These are phyloP conservation scores for Phodopus roborovskii DNA, from an alignment of 2,113 vertebrate genomes.

Conservation along the genomic window DNA sequence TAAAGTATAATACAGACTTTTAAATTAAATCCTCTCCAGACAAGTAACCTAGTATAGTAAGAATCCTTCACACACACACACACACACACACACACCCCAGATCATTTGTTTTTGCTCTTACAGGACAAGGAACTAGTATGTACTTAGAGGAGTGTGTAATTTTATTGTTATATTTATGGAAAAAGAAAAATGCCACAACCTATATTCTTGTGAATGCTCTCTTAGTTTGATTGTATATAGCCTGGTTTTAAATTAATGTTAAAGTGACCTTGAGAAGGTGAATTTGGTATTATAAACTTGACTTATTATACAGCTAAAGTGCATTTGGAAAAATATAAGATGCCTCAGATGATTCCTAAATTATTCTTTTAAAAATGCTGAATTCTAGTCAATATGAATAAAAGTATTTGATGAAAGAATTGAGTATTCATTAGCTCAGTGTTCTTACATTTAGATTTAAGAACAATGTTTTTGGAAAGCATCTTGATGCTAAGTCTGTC, in stretches of 20 bases:
- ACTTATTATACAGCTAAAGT: slow-evolving; percentile 23
- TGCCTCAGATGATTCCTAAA: slow-evolving; percentile 7
- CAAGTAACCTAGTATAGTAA: background rate
- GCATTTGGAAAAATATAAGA: slow-evolving; percentile 53
- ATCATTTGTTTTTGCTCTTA: background rate
- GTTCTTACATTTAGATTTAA: slow-evolving; percentile 60
- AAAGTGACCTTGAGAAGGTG: slow-evolving; percentile 33
- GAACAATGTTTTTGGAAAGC: slow-evolving; percentile 53
- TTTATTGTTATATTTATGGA: slow-evolving; percentile 46
- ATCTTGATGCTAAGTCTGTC: slow-evolving; percentile 23
- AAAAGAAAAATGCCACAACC: slow-evolving; percentile 9
- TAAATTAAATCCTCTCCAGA: slow-evolving; percentile 28
- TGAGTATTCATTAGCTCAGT: background rate
- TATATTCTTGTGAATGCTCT: background rate
- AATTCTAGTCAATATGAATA: slow-evolving; percentile 20
- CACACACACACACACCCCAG: too few species aligned
- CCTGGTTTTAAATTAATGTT: background rate
- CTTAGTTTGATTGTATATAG: slow-evolving; percentile 51
- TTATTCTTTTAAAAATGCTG: slow-evolving; percentile 54
- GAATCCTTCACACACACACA: too few species aligned
- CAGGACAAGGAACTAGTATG: background rate
- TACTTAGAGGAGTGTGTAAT: background rate
- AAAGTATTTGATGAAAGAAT: slow-evolving; percentile 45
- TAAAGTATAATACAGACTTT: background rate
- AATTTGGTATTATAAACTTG: slow-evolving; percentile 17